Evolutionary conservation across 2,888 invertebrate genomes (phyloP).

Genomic region (Nycteola revayana): DNA sequence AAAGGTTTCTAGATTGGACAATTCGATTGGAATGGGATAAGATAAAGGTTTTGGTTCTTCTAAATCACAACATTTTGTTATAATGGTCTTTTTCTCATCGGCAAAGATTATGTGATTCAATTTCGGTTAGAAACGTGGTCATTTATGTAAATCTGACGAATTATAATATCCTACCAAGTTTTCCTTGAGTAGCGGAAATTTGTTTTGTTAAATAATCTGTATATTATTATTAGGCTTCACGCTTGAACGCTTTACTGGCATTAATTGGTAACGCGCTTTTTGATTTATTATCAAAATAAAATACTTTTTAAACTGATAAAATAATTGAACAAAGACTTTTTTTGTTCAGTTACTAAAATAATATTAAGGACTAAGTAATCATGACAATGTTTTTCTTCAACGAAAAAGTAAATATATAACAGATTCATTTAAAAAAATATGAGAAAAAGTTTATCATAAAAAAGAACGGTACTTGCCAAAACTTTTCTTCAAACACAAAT

Average conservation of each 20-base stretch:
- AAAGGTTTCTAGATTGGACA: conserved; percentile 3
- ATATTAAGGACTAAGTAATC: too few species aligned
- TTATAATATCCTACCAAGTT: conserved; percentile 2
- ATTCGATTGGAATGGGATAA: conserved; percentile 7
- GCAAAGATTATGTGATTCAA: conserved; percentile 1
- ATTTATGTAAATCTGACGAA: conserved; percentile 4
- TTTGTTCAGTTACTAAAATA: too few species aligned
- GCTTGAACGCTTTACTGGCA: conserved; percentile 17
- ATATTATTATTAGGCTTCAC: conserved; percentile 6
- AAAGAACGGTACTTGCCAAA: too few species aligned
- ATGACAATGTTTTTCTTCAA: too few species aligned
- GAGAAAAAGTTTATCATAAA: too few species aligned
- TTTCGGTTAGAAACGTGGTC: conserved; percentile 7
- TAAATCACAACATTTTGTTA: conserved; percentile 2
- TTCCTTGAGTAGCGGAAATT: not conserved
- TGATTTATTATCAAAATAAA: conserved; percentile 27
- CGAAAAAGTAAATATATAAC: too few species aligned
- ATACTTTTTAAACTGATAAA: too few species aligned
- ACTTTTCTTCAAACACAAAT: too few species aligned
- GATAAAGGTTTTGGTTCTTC: conserved; percentile 2
- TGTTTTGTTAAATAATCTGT: too few species aligned
- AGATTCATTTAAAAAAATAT: too few species aligned
- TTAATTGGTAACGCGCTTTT: conserved; percentile 16
- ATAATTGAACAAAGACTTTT: too few species aligned
- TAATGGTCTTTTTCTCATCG: conserved; percentile 8